Conservation (phyloP, 2,113 vertebrate genomes). For the Lepisosteus oculatus region DNA sequence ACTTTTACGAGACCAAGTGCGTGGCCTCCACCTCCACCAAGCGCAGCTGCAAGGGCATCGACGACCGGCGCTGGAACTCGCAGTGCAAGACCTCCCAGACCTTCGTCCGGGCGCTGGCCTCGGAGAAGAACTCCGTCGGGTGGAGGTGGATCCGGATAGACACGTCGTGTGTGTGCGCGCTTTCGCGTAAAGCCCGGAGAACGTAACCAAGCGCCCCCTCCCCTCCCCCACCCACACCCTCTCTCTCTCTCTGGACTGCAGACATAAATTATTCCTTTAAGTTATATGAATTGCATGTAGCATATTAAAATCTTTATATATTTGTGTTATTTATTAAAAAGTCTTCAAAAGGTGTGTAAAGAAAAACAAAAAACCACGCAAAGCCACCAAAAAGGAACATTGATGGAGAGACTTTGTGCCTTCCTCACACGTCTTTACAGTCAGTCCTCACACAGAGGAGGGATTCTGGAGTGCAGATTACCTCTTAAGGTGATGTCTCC, state of each 20-base stretch:
- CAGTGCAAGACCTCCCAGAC: constrained; percentile 96
- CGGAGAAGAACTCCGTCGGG: constrained; percentile 70
- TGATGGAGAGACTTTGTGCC: constrained; percentile 64
- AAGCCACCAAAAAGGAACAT: constrained; percentile 69
- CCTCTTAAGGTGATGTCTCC: not conserved
- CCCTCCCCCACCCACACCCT: constrained; percentile 27
- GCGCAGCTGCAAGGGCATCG: constrained; percentile 88
- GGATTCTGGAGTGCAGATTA: not conserved
- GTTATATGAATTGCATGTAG: constrained; percentile 99
- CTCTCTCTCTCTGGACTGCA: constrained; percentile 54
- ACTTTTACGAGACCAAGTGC: constrained; percentile 93
- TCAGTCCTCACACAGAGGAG: not conserved
- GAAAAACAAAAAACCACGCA: constrained; percentile 64
- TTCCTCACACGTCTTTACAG: constrained; percentile 36
- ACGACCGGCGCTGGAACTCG: constrained; percentile 97
- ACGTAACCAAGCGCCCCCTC: constrained; percentile 59
- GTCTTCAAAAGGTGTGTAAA: constrained; percentile 38
- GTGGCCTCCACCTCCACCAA: constrained; percentile 76
- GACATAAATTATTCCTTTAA: constrained; percentile 99
- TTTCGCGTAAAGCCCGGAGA: constrained; percentile 89
- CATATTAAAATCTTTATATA: constrained; percentile 92
- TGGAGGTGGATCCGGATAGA: constrained; percentile 98
- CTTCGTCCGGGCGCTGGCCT: constrained; percentile 87
- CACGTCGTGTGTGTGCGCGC: constrained; percentile 92
- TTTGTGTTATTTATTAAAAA: constrained; percentile 97